Conservation (phyloP, 2,797 vertebrate genomes). For the Nyctalus aviator region DNA sequence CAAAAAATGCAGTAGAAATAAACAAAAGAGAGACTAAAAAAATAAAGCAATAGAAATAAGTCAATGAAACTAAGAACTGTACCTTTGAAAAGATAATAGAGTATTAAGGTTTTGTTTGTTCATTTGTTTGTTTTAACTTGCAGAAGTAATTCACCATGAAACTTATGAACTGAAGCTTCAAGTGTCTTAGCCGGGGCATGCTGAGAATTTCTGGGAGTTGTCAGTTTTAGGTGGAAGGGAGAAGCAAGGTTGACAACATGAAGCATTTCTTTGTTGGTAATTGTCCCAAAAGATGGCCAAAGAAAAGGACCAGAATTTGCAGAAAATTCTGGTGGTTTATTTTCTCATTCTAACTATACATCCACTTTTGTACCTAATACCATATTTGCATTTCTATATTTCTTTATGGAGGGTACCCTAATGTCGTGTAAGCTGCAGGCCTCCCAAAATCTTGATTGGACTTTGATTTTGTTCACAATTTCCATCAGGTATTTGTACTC, state of each 20-base stretch:
- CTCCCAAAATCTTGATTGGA: background rate
- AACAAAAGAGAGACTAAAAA: background rate
- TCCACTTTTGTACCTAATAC: background rate
- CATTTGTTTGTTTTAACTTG: background rate
- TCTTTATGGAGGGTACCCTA: background rate
- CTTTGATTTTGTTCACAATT: background rate
- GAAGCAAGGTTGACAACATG: background rate
- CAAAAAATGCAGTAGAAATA: background rate
- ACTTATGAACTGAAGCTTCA: background rate
- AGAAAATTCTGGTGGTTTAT: background rate
- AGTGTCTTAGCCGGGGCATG: background rate
- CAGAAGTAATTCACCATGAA: background rate
- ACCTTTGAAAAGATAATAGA: background rate
- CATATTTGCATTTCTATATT: background rate
- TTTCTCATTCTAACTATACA: conserved; percentile 8
- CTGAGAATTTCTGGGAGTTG: background rate
- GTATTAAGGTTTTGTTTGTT: background rate
- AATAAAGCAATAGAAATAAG: background rate
- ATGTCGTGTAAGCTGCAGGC: background rate
- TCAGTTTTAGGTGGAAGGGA: background rate
- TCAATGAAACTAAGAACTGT: background rate
- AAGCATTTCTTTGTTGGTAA: background rate
- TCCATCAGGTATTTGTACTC: background rate
- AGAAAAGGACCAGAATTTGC: background rate
- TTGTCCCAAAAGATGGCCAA: background rate